Conservation (phyloP, 92 coral and sea anemone species). For the Phenganax stokvisi region DNA sequence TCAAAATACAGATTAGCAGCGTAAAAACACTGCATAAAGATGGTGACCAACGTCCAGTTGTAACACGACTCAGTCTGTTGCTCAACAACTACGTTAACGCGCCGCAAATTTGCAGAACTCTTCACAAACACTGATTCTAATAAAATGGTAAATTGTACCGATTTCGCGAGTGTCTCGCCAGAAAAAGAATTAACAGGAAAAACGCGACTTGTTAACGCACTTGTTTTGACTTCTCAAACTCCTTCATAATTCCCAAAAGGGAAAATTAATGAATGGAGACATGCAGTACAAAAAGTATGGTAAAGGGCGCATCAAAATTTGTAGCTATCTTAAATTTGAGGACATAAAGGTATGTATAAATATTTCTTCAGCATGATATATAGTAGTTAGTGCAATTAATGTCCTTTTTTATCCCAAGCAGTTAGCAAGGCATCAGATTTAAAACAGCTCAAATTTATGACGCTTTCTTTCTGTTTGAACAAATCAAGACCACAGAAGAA, state of each 20-base stretch:
- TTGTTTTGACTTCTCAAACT: slow-evolving; percentile 5
- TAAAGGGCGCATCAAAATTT: not conserved
- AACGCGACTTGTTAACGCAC: slow-evolving; percentile 11
- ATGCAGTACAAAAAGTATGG: not conserved
- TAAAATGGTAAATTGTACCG: not conserved
- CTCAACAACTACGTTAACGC: slow-evolving; percentile 5
- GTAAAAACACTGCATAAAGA: not conserved
- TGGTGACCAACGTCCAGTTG: slow-evolving; percentile 18
- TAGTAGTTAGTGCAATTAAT: not conserved
- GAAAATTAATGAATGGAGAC: not conserved
- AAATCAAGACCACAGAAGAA: not conserved
- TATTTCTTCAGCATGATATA: not conserved
- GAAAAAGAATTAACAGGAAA: not conserved
- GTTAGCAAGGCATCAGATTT: not conserved
- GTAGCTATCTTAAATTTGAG: not conserved
- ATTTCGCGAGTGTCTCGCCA: not conserved
- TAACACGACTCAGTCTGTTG: slow-evolving; percentile 7
- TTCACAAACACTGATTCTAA: not conserved
- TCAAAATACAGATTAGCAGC: too few relatives aligned
- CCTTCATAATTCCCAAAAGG: not conserved
- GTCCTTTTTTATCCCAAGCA: not conserved
- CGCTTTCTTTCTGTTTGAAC: not conserved
- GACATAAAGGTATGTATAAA: not conserved
- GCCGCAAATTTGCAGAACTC: not conserved
- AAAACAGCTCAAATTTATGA: not conserved